Base-by-base conservation (phyloP, 2,797 vertebrate species). In the Xenops minutus region DNA sequence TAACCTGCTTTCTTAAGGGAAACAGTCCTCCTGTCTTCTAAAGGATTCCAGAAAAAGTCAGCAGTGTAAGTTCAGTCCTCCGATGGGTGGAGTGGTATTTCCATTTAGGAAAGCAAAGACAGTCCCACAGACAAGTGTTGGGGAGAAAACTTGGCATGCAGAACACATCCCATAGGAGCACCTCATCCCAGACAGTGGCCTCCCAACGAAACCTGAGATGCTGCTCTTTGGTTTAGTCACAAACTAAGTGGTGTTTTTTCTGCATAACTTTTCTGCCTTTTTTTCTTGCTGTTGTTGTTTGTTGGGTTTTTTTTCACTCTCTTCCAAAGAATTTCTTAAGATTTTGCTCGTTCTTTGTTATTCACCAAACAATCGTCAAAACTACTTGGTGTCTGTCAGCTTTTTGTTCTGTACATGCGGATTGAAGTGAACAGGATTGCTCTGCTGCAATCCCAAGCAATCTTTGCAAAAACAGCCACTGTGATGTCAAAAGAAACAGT, bases 401-500 rank as follows among this genome's bases (percentile, higher is more conserved):
- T 73, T 89, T 85, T 89, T 81, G 34, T 76, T 66, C 80, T 41
- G 16, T 18, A 32, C 9, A 2, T 21, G n/a, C 0, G 0, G 62
- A 55, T 1, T 9, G 91, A 85, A 91, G 52, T 0, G 0, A 85
- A 36, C 17, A 59, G 23, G 62, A 72, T 67, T 43, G 43, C 48
- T 86, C 66, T 90, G 71, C 92, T 85, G 66, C 44, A 88, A 32
- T 95, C 76, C 73, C 39, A 81, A 43, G 51, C 39, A 73, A 39
- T 66, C 43, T 62, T 62, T 91, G 58, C 32, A 81, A 93, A 92
- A 92, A 41, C 51, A 84, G n/a, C 16, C 2, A 0, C 80, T 81
- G 13, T 72, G 15, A 72, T 85, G 92, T 91, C 79, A 80, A 95
- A 93, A 92, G 89, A 95, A 92, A 89, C 56, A 88, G 52, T 83